Evolutionary conservation across 2,888 invertebrate species (phyloP).

Genomic region (Ophion costatus): DNA sequence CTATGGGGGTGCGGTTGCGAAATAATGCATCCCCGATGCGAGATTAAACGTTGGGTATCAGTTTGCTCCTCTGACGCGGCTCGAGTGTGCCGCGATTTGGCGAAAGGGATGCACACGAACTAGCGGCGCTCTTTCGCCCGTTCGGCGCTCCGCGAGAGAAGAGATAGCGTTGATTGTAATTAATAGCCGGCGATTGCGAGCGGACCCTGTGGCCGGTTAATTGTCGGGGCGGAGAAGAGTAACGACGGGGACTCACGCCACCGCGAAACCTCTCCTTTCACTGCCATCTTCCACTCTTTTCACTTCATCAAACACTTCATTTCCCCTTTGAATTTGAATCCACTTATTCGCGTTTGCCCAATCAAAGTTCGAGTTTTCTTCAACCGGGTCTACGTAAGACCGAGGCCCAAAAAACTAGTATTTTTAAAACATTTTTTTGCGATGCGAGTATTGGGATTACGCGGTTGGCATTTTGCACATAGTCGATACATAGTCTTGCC

Average conservation of each 20-base stretch:
- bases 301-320: conserved; percentile 50
- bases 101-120: conserved; percentile 32
- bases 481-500: too few species aligned
- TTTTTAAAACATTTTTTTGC: background rate
- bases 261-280: conserved; percentile 62
- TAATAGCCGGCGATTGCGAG: conserved; percentile 80
- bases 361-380: too few species aligned
- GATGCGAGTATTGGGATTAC: too few species aligned
- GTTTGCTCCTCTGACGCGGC: background rate
- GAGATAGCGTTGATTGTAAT: conserved; percentile 82
- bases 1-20: background rate
- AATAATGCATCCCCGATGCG: conserved; percentile 46
- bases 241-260: conserved; percentile 80
- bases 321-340: conserved; percentile 3
- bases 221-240: conserved; percentile 78
- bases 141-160: conserved; percentile 33
- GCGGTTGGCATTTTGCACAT: too few species aligned
- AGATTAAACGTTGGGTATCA: conserved; percentile 42
- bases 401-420: background rate
- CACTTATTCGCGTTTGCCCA: background rate
- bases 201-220: conserved; percentile 76
- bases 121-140: background rate
- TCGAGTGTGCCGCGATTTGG: conserved; percentile 10
- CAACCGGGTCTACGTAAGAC: background rate
- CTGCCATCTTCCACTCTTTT: conserved; percentile 44